These are phyloP conservation scores for Drosophila kurseongensis DNA, from an alignment of 1,140 invertebrate genomes.

Conservation along the genomic window DNA sequence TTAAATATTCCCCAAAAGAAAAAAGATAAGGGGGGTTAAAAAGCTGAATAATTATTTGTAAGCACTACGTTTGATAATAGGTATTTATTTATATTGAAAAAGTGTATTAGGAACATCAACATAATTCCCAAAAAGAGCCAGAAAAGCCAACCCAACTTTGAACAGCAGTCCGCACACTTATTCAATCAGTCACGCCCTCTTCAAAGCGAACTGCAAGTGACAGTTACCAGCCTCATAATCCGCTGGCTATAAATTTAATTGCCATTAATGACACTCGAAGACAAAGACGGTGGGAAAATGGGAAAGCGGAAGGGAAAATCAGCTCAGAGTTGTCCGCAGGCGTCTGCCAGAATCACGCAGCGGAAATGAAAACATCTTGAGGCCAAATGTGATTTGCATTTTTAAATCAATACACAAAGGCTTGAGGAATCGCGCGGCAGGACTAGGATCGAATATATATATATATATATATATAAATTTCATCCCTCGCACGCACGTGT, in stretches of 20 bases:
- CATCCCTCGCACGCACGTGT: conserved; percentile 60
- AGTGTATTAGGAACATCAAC: too few species aligned
- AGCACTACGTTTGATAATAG: too few species aligned
- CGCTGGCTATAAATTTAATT: conserved; percentile 76
- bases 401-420: conserved; percentile 77
- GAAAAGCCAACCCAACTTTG: too few species aligned
- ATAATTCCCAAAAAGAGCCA: too few species aligned
- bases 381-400: conserved; percentile 78
- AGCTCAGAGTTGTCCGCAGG: conserved; percentile 3
- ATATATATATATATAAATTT: conserved; percentile 1
- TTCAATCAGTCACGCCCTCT: conserved; percentile 36
- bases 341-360: conserved; percentile 55
- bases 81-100: too few species aligned
- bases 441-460: conserved; percentile 27
- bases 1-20: conserved; percentile 7
- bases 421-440: conserved; percentile 20
- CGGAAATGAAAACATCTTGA: conserved; percentile 79
- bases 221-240: conserved; percentile 80
- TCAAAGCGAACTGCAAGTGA: conserved; percentile 49
- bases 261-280: conserved; percentile 75
- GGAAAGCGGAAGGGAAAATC: conserved; percentile 3
- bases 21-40: background rate
- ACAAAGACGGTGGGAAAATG: conserved; percentile 33
- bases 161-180: conserved; percentile 3
- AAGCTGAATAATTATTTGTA: too few species aligned